Evolutionary conservation across 2,888 invertebrate species (phyloP), one percentile per base, ranked within the genome.

Genomic region (Steinernema scapterisci): DNA sequence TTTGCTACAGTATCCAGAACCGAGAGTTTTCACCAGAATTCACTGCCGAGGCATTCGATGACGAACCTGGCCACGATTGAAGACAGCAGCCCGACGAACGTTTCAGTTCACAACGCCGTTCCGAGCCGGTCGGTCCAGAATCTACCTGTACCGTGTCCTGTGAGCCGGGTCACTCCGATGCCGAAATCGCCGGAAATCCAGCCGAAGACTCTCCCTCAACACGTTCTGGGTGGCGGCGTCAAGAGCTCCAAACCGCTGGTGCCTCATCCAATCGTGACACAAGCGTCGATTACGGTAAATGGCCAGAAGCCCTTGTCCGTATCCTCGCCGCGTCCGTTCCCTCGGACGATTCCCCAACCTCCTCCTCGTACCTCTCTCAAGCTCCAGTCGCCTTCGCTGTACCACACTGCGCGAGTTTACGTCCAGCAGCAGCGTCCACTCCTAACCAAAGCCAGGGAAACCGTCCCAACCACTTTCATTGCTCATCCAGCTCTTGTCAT

Each of bases 1-100:
- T 63, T 63, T n/a, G 63, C 31, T 63, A 63, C 63, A 25, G 63
- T 63, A 27, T 63, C 63, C 63, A 25, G 63, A 3, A 63, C 63
- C 5, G 63, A 63, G 31, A 63, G 63, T 16, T 63, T 63, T n/a
- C 63, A 63, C n/a, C 63, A 63, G 63, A 38, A 16, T 2, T 31
- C 63, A 9, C 16, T 63, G 16, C 63, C 23, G 16, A 25, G 38
- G 7, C 63, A 25, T 19, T 63, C 63, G 27, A 13, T 63, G 63
- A 63, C 31, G 31, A 63, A 63, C n/a, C 31, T 63, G 27, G 63
- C 25, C 16, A 7, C 63, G 27, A 16, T 27, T 1, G 63, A 63
- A 25, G 38, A 38, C 38, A 38, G n/a, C n/a, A n/a, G n/a, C n/a
- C n/a, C n/a, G n/a, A n/a, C n/a, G n/a, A n/a, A n/a, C n/a, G n/a